Percentiles rank a stretch among this genome's conserved stretches.
Evolutionary conservation across 2,113 vertebrate genomes (phyloP).

Genomic region (Zapornia atra): DNA sequence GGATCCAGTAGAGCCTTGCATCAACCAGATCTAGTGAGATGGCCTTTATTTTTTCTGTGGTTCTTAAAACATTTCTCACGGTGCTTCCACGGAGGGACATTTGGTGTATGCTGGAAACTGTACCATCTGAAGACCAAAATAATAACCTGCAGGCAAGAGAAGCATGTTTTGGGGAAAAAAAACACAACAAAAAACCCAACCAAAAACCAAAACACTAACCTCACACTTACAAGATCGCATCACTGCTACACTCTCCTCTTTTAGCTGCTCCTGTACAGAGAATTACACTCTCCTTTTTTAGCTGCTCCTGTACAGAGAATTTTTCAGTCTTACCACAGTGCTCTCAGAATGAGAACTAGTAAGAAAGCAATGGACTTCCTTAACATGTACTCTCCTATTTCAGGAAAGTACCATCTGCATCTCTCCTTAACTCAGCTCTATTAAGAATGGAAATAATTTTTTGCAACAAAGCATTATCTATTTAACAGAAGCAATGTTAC

Average conservation of each 20-base stretch:
- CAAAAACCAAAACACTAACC: not conserved
- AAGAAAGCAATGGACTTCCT: not conserved
- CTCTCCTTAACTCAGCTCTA: not conserved
- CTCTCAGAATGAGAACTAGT: not conserved
- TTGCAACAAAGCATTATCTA: not conserved
- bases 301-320: not conserved
- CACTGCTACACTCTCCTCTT: not conserved
- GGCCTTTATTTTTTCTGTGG: slow-evolving; percentile 64
- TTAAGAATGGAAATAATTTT: not conserved
- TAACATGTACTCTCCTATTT: not conserved
- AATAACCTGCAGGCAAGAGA: slow-evolving; percentile 78
- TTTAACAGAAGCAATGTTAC: not conserved
- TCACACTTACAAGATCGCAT: not conserved
- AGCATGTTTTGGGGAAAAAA: not conserved
- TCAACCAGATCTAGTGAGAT: slow-evolving; percentile 80
- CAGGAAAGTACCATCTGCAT: not conserved
- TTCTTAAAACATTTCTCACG: slow-evolving; percentile 75
- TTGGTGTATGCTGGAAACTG: slow-evolving; percentile 78
- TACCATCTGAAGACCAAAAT: slow-evolving; percentile 87
- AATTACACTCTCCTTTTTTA: not conserved
- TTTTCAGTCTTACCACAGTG: not conserved
- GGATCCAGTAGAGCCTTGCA: slow-evolving; percentile 86
- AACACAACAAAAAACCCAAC: not conserved
- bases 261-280: not conserved
- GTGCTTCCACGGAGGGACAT: slow-evolving; percentile 62